phyloP scores from a whole-genome alignment of 2,113 vertebrate species.

The Antechinus flavipes region DNA sequence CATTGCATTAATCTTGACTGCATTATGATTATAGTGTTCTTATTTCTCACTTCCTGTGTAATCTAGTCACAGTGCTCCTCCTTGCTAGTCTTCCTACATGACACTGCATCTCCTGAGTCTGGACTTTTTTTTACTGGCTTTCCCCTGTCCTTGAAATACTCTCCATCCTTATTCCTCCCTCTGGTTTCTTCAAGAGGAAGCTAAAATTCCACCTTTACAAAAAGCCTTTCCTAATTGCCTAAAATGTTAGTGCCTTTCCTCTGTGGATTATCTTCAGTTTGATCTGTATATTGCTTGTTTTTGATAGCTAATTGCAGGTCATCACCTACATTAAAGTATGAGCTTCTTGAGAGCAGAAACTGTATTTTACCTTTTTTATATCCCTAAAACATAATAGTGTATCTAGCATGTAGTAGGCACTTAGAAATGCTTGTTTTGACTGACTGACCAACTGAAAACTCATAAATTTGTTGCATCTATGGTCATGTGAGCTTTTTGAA shows the following conservation, averaged over 20 bases:
- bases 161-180: neutral
- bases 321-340: neutral
- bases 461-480: neutral
- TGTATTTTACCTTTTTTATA: neutral
- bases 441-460: neutral
- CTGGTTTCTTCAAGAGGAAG: neutral
- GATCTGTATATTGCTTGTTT: neutral
- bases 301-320: neutral
- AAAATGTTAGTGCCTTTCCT: neutral
- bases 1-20: neutral
- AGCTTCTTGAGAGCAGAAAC: neutral
- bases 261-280: neutral
- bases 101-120: neutral
- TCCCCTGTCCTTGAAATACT: neutral
- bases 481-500: neutral
- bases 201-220: neutral
- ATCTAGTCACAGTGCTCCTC: neutral
- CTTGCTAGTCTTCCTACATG: neutral
- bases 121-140: neutral
- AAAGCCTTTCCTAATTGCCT: neutral
- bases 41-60: neutral
- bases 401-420: neutral
- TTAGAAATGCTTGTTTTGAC: neutral
- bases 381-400: neutral
- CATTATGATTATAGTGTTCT: neutral